These are phyloP conservation scores for Iphiclides podalirius DNA, from an alignment of 2,888 invertebrate species.

Conservation along the genomic window DNA sequence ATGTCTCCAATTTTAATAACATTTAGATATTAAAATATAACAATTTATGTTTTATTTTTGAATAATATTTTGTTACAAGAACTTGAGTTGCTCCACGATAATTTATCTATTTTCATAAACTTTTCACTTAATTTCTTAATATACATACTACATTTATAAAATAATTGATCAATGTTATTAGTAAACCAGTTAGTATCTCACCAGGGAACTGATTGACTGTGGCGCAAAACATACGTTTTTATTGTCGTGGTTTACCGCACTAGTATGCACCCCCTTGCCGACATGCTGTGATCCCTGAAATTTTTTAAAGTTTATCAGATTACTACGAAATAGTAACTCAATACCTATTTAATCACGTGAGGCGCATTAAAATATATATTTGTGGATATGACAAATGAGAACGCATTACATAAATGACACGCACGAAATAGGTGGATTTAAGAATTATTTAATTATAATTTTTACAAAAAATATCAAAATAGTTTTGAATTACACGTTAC, in stretches of 20 bases:
- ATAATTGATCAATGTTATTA: slow-evolving; percentile 42
- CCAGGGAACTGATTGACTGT: slow-evolving; percentile 60
- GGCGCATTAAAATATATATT: slow-evolving; percentile 7
- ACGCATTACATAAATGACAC: background rate
- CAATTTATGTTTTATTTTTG: too few species aligned
- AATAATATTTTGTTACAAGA: too few species aligned
- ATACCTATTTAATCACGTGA: slow-evolving; percentile 21
- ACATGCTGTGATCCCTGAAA: slow-evolving; percentile 66
- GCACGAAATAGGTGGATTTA: background rate
- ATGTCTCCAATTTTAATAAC: too few species aligned
- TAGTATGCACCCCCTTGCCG: slow-evolving; percentile 66
- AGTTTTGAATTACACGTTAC: slow-evolving; percentile 46
- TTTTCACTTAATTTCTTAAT: too few species aligned
- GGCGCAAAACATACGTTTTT: slow-evolving; percentile 70
- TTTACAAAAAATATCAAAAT: slow-evolving; percentile 5
- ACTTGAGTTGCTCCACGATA: too few species aligned
- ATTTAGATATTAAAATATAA: too few species aligned
- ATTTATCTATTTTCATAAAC: too few species aligned
- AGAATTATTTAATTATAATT: background rate
- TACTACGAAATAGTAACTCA: slow-evolving; percentile 1
- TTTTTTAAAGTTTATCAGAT: background rate
- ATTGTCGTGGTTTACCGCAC: slow-evolving; percentile 55
- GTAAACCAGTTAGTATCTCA: slow-evolving; percentile 73
- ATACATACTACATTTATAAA: too few species aligned
- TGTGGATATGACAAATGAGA: background rate